Evolutionary conservation across 1,140 invertebrate genomes (phyloP).

Genomic region (Drosophila sproati): DNA sequence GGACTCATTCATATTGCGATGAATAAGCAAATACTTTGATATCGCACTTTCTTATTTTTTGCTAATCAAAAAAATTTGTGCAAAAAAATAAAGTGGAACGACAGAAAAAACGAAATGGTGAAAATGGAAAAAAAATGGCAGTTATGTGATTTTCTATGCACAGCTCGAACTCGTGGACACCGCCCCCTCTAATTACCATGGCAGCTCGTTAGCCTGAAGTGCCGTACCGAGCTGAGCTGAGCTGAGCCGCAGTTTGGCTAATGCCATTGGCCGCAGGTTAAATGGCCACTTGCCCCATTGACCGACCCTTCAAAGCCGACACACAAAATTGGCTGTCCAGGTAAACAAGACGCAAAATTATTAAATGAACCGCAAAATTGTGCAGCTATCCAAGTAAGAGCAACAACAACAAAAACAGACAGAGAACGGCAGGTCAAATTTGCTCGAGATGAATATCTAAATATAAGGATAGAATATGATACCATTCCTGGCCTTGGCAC

Average conservation of each 20-base stretch:
- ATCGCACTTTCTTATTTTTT: conserved; percentile 15
- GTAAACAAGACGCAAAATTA: conserved; percentile 79
- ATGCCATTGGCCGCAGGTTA: conserved; percentile 69
- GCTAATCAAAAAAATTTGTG: conserved; percentile 45
- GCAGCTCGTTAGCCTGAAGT: conserved; percentile 75
- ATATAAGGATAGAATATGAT: conserved; percentile 68
- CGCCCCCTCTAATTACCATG: conserved; percentile 71
- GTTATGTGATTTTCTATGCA: conserved; percentile 38
- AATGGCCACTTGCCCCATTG: conserved; percentile 42
- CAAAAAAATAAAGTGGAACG: conserved; percentile 32
- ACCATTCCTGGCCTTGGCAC: conserved; percentile 43
- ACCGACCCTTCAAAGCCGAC: conserved; percentile 35
- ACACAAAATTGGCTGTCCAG: conserved; percentile 49
- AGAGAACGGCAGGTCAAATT: not conserved
- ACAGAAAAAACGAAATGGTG: conserved; percentile 11
- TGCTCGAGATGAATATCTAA: conserved; percentile 56
- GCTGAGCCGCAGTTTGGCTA: conserved; percentile 24
- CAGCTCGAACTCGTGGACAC: conserved; percentile 3
- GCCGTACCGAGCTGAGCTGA: conserved; percentile 36
- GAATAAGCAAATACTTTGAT: conserved; percentile 49
- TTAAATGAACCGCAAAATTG: conserved; percentile 83
- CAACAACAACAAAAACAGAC: conserved; percentile 10
- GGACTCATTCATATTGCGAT: conserved; percentile 39
- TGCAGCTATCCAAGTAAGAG: conserved; percentile 60
- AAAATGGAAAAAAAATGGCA: conserved; percentile 11